Evolutionary conservation across 2,797 vertebrate species (phyloP), one percentile per base, ranked within the genome.

Genomic region (Gephyroberyx darwinii): DNA sequence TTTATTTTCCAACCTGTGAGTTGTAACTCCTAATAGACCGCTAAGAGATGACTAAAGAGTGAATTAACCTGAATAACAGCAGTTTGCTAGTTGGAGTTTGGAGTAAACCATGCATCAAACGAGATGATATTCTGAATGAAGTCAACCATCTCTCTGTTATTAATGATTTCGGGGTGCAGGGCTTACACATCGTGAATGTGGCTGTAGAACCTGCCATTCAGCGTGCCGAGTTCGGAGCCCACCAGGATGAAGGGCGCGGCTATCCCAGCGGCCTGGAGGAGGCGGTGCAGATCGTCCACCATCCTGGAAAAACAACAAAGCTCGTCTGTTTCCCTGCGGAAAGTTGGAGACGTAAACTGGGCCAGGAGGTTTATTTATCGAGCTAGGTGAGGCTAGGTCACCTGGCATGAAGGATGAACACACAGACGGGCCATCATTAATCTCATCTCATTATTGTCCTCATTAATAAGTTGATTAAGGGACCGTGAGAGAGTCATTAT

Each of bases 181-280:
- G 91, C 94, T 92, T 86, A 95, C 94, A 68, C 73, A 30, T 95
- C 92, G 12, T 95, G 91, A 69, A 95, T 94, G 87, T 95, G 94
- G 74, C 91, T 92, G 84, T 94, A 95, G 84, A 95, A 95, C 63
- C 94, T 85, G 76, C 82, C 71, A 5, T 95, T 95, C 71, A 95
- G 89, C 0, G 93, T 66, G 0, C 94, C 94, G 2, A 95, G 90
- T 78, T 94, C 94, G 0, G 94, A 94, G 55, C 94, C 94, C 31
- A 94, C 93, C 79, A 95, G 83, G 66, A 95, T 88, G 80, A 94
- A 91, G 64, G 94, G 94, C 20, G 74, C 83, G 72, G 90, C 85
- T 12, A 95, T 84, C 53, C 69, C 89, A 0, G 93, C 93, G 14
- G 91, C 90, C 74, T 88, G 87, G 70, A 95, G 84, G 71, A 95